Evolutionary conservation across 2,888 invertebrate genomes (phyloP), one percentile per base, ranked within the genome.

Genomic region (Macrophya alboannulata): DNA sequence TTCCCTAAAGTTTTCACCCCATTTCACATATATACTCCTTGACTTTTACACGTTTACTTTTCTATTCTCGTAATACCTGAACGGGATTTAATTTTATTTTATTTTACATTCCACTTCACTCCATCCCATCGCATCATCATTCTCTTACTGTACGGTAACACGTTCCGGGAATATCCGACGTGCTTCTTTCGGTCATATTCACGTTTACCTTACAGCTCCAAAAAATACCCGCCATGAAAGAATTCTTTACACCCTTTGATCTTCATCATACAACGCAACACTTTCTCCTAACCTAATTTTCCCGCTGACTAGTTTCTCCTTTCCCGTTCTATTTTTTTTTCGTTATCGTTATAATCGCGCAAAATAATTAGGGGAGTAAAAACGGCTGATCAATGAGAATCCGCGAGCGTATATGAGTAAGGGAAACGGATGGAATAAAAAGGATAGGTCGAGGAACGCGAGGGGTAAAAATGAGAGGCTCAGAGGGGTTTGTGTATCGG

Each of bases 71-170:
- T 65, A 59, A 59, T 43, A 31, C 43, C 62, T 25, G 21, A 6
- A 10, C 62, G 81, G 77, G 62, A 37, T 81, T 59, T 81, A 62
- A 77, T 77, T 77, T 77, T 77, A 77, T 77, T 77, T 77, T 77
- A 77, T 77, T 77, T 77, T 40, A 55, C 77, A 77, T 51, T 40
- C 55, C 15, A 31, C 43, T 25, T 21, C 45, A 9, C 72, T 74
- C 43, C 43, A 9, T 17, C 74, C n/a, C 74, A 17, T 40, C 77
- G 5, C 77, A 9, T 55, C 55, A 25, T 68, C 55, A 3, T n/a
- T 31, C 37, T 37, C 17, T 21, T 17, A 8, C 31, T n/a, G 17
- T 77, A 6, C 31, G 31, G 17, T n/a, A 55, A 31, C 55, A 77
- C 77, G 31, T 77, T 8, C 37, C 51, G 37, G 9, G 37, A 74